phyloP scores from a whole-genome alignment of 2,113 vertebrate genomes.

The Lepidothrix coronata region DNA sequence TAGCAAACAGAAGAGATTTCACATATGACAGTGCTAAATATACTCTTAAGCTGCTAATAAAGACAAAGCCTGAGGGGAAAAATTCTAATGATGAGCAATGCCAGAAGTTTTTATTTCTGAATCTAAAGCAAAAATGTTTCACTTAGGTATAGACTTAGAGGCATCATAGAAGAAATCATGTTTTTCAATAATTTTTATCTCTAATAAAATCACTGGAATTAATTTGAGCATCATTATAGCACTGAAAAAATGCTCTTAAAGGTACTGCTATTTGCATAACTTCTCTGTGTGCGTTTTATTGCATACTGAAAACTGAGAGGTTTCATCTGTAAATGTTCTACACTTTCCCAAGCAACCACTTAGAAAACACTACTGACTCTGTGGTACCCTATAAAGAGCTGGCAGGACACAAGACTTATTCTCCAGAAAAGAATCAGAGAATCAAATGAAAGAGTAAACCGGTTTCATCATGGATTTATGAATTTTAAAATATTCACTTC shows the following conservation, averaged over 20 bases:
- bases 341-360: background rate
- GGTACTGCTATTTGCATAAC: background rate
- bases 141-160: constrained; percentile 78
- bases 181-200: constrained; percentile 73
- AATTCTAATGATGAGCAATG: constrained; percentile 77
- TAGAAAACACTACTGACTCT: background rate
- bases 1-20: constrained; percentile 78
- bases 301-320: constrained; percentile 27
- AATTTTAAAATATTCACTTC: background rate
- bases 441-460: background rate
- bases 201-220: constrained; percentile 74
- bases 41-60: constrained; percentile 82
- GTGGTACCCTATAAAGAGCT: background rate
- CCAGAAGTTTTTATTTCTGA: constrained; percentile 78
- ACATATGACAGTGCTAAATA: constrained; percentile 81
- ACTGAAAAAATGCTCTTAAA: constrained; percentile 27
- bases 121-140: constrained; percentile 73
- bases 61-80: constrained; percentile 73
- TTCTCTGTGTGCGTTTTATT: constrained; percentile 30
- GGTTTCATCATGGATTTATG: background rate
- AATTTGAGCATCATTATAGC: constrained; percentile 61
- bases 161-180: constrained; percentile 65
- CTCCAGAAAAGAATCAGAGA: background rate
- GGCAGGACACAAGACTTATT: background rate
- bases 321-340: constrained; percentile 25